A percentile compares a stretch with the other conserved stretches of the same genome.
These are phyloP conservation scores for Circaetus gallicus DNA, from an alignment of 2,113 vertebrate species.

Conservation along the genomic window DNA sequence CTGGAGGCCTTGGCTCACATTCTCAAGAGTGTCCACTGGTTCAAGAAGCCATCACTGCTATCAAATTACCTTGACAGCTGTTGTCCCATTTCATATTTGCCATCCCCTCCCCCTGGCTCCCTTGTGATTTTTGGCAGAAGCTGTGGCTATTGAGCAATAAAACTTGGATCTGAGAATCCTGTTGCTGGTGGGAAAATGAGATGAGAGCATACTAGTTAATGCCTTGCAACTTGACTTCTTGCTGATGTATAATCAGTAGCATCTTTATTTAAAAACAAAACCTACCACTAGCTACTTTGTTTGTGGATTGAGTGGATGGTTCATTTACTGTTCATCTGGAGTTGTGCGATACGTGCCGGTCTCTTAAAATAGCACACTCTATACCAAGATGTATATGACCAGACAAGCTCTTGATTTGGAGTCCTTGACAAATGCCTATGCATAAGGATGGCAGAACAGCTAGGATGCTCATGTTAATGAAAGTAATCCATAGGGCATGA, in stretches of 20 bases:
- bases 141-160: constrained; percentile 59
- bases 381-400: not conserved
- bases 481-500: not conserved
- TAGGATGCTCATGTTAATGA: not conserved
- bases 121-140: constrained; percentile 67
- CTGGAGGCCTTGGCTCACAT: constrained; percentile 61
- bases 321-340: constrained; percentile 11
- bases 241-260: constrained; percentile 49
- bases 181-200: constrained; percentile 61
- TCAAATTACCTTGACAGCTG: constrained; percentile 66
- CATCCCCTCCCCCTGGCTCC: constrained; percentile 48
- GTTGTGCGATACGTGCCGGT: not conserved
- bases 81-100: constrained; percentile 63
- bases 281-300: constrained; percentile 22
- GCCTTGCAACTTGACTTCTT: constrained; percentile 52
- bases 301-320: not conserved
- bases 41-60: constrained; percentile 59
- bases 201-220: constrained; percentile 35
- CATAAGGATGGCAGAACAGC: not conserved
- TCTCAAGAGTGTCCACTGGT: constrained; percentile 61
- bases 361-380: not conserved
- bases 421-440: not conserved
- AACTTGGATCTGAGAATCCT: constrained; percentile 54
- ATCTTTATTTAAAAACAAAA: constrained; percentile 52
- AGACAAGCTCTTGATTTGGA: not conserved